These are phyloP conservation scores for Cyprinella venusta DNA, from an alignment of 2,797 vertebrate species.

Conservation along the genomic window DNA sequence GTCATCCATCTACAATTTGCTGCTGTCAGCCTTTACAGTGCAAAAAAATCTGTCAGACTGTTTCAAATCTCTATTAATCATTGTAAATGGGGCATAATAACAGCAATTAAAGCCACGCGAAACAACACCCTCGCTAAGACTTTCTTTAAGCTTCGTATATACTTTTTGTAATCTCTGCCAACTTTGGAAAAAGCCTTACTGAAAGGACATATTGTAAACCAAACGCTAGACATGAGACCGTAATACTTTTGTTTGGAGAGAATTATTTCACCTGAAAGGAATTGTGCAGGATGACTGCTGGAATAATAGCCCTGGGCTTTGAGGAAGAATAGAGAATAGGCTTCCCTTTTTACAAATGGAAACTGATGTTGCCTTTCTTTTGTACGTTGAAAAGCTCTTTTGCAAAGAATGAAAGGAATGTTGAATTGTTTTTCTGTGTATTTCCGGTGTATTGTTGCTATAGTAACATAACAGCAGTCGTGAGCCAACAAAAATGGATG, in stretches of 20 bases:
- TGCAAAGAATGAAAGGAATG: slow-evolving; percentile 7
- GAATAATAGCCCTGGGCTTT: slow-evolving; percentile 46
- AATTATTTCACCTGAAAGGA: slow-evolving; percentile 42
- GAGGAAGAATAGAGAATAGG: slow-evolving; percentile 20
- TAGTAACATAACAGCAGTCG: neutral
- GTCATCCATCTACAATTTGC: slow-evolving; percentile 46
- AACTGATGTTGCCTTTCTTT: slow-evolving; percentile 28
- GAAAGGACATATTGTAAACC: slow-evolving; percentile 30
- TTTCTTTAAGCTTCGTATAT: slow-evolving; percentile 47
- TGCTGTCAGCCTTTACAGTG: slow-evolving; percentile 44
- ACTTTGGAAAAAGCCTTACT: slow-evolving; percentile 22
- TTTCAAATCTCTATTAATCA: slow-evolving; percentile 59
- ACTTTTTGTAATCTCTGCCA: slow-evolving; percentile 56
- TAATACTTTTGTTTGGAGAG: slow-evolving; percentile 33
- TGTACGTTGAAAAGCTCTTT: slow-evolving; percentile 14
- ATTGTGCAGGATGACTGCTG: slow-evolving; percentile 47
- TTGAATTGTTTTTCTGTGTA: slow-evolving; percentile 22
- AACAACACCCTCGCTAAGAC: slow-evolving; percentile 50
- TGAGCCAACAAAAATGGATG: neutral
- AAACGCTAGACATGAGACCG: slow-evolving; percentile 9
- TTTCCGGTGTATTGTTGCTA: slow-evolving; percentile 27
- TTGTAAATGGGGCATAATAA: slow-evolving; percentile 62
- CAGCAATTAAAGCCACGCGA: slow-evolving; percentile 61
- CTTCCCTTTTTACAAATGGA: neutral
- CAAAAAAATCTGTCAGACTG: slow-evolving; percentile 44